A percentile compares a stretch with the other conserved stretches of the same genome.
Conservation (phyloP, 2,888 invertebrate genomes). For the Drosophila nr. perissopoda region DNA sequence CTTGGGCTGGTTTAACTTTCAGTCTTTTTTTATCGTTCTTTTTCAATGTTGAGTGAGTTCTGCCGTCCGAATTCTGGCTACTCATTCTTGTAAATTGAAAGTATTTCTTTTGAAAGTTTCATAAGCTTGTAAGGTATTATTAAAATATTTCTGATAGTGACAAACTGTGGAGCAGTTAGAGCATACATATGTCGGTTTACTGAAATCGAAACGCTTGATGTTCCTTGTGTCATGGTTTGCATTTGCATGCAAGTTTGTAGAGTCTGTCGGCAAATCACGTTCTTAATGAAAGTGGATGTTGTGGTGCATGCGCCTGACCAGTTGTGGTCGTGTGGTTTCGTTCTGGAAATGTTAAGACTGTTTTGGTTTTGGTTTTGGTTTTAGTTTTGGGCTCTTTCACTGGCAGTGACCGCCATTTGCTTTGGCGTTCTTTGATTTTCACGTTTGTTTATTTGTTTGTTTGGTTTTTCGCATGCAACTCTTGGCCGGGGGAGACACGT, state of each 20-base stretch:
- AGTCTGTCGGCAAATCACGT: slow-evolving; percentile 74
- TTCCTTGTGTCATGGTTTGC: slow-evolving; percentile 32
- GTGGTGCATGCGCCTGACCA: slow-evolving; percentile 34
- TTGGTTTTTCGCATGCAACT: slow-evolving; percentile 66
- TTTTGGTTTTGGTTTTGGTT: slow-evolving; percentile 7
- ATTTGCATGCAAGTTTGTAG: slow-evolving; percentile 72
- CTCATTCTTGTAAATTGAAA: neutral
- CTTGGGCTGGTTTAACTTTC: neutral
- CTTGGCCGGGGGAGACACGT: slow-evolving; percentile 22
- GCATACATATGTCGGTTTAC: slow-evolving; percentile 12
- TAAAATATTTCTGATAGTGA: neutral
- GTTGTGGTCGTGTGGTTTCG: slow-evolving; percentile 49
- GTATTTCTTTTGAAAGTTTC: neutral
- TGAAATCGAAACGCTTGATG: neutral
- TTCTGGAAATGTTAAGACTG: slow-evolving; percentile 44
- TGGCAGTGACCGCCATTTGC: slow-evolving; percentile 79
- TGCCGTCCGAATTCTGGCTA: neutral
- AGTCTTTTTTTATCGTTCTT: neutral
- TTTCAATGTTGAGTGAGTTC: neutral
- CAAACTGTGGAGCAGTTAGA: slow-evolving; percentile 7
- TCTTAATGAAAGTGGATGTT: slow-evolving; percentile 79
- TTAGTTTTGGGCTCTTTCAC: slow-evolving; percentile 55
- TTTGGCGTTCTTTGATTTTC: slow-evolving; percentile 67
- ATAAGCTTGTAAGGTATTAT: neutral
- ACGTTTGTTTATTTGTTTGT: slow-evolving; percentile 63